Evolutionary conservation across 2,113 vertebrate genomes (phyloP), one percentile per base, ranked within the genome.

Genomic region (Percopsis transmontana): DNA sequence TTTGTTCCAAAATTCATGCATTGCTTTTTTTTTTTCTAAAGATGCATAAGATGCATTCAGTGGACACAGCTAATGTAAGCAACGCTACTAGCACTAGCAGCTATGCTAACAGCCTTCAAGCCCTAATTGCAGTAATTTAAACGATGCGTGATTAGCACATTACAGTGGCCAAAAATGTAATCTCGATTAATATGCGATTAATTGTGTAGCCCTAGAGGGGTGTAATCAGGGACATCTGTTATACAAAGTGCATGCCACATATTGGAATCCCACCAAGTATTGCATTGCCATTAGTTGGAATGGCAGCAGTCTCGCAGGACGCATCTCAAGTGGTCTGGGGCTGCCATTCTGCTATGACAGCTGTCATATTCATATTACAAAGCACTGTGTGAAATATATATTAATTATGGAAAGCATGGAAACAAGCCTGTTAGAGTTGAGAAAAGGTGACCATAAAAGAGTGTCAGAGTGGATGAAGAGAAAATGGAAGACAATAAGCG

Each of bases 321-420:
- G 59, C 38, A 70, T 63, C 73, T 47, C 0, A 16, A 48, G 66
- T 14, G 19, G 63, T 23, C 19, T 1, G 1, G 24, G 23, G n/a
- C 24, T 66, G 42, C 27, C 27, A 33, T 33, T 53, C 71, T 21
- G 63, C 33, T 39, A 38, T 47, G 41, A 72, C 64, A 76, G 45
- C 61, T 58, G 69, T 58, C 74, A 87, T 79, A 70, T 64, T 63
- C 5, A 70, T 59, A 24, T 33, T 74, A 66, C 70, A 11, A 10
- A n/a, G 21, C 40, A 63, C n/a, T 50, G 53, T 52, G 56, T 27
- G 47, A 27, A 24, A 40, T 10, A 20, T 62, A 74, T 0, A 21
- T 53, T 41, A 1, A 8, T 40, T 57, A 56, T 56, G 48, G 5
- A 39, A 63, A 71, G 67, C 18, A 33, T 23, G 66, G 64, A 67